phyloP scores from a whole-genome alignment of 2,888 invertebrate genomes.

The Cynaeus angustus region DNA sequence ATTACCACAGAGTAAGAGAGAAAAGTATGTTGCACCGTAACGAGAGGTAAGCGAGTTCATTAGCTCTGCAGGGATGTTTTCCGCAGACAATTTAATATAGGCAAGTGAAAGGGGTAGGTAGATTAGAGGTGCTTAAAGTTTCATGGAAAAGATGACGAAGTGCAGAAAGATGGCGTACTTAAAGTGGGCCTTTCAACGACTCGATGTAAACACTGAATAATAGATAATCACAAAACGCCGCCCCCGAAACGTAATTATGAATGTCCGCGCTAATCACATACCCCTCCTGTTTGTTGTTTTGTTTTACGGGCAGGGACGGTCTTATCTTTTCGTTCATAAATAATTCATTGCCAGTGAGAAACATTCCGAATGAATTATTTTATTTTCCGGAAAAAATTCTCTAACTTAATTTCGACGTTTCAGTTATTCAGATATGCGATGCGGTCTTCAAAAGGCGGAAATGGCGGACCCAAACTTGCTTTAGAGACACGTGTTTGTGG shows the following conservation, averaged over 20 bases:
- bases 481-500: slow-evolving; percentile 34
- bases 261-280: slow-evolving; percentile 43
- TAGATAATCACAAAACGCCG: slow-evolving; percentile 53
- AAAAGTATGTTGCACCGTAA: neutral
- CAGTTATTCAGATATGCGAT: slow-evolving; percentile 42
- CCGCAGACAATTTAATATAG: slow-evolving; percentile 54
- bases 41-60: slow-evolving; percentile 42
- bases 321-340: slow-evolving; percentile 41
- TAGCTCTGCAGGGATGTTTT: slow-evolving; percentile 47
- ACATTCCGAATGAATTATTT: slow-evolving; percentile 43
- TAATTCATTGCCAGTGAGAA: slow-evolving; percentile 36
- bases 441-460: slow-evolving; percentile 28
- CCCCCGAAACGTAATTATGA: slow-evolving; percentile 42
- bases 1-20: no score
- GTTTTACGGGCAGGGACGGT: slow-evolving; percentile 27
- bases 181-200: slow-evolving; percentile 48
- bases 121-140: slow-evolving; percentile 55
- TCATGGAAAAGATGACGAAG: slow-evolving; percentile 55
- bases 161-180: slow-evolving; percentile 53
- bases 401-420: slow-evolving; percentile 36
- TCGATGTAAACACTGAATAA: slow-evolving; percentile 54
- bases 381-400: slow-evolving; percentile 40
- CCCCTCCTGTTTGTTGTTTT: slow-evolving; percentile 34
- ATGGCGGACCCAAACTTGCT: slow-evolving; percentile 22
- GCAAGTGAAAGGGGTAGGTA: slow-evolving; percentile 53